A percentile compares a stretch with the other conserved stretches of the same genome.
These are phyloP conservation scores for Pygmarrhopalites habei DNA, from an alignment of 1,140 invertebrate species.

Conservation along the genomic window DNA sequence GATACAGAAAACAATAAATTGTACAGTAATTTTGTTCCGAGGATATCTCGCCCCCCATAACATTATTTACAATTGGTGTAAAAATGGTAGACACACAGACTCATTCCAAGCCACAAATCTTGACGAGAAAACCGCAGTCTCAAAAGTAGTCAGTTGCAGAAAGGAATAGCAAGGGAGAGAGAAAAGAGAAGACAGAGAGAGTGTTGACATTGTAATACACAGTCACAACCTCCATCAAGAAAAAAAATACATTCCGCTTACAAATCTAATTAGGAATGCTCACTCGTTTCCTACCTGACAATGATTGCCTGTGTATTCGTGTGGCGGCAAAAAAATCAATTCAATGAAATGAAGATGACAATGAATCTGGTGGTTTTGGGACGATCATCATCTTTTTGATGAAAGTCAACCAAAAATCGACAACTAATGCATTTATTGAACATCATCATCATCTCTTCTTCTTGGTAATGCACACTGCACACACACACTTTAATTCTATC, in stretches of 20 bases:
- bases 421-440: no score
- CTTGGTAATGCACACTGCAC: no score
- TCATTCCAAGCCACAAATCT: not conserved
- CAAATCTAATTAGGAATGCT: no score
- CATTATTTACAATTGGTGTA: not conserved
- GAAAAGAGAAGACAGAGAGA: not conserved
- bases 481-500: no score
- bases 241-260: not conserved
- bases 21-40: not conserved
- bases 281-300: no score
- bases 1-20: not conserved
- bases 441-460: no score
- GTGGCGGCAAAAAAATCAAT: no score
- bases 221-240: not conserved
- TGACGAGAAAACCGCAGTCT: not conserved
- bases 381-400: no score
- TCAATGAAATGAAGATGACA: no score
- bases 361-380: no score
- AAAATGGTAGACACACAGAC: not conserved
- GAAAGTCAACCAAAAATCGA: no score
- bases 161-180: not conserved
- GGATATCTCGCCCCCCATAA: not conserved
- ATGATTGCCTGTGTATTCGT: no score
- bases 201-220: not conserved
- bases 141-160: not conserved